Percentiles rank a stretch among this genome's conserved stretches.
Evolutionary conservation across 2,888 invertebrate species (phyloP).

Genomic region (Eupithecia tripunctaria): DNA sequence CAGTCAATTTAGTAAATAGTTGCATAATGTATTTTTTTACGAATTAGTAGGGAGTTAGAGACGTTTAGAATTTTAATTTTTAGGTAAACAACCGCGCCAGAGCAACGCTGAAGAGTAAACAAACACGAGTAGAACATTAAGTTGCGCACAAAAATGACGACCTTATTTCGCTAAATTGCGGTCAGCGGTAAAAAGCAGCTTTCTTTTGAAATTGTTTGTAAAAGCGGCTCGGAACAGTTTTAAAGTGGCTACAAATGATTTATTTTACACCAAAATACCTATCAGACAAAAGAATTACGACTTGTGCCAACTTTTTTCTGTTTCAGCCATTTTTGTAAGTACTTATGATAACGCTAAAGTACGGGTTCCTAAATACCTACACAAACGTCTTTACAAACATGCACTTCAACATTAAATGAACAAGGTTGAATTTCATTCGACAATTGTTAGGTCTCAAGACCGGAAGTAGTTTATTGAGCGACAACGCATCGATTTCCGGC

Average conservation of each 20-base stretch:
- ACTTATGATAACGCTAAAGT: background rate
- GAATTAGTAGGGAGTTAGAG: background rate
- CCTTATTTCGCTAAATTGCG: constrained; percentile 26
- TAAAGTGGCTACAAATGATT: background rate
- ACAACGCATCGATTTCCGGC: constrained; percentile 70
- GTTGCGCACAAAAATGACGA: constrained; percentile 24
- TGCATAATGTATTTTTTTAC: background rate
- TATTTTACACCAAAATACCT: constrained; percentile 5
- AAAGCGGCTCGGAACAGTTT: constrained; percentile 7
- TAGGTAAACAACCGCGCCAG: background rate
- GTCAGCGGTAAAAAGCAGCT: constrained; percentile 24
- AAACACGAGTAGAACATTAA: constrained; percentile 26
- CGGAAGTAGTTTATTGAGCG: constrained; percentile 72
- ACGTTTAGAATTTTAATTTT: background rate
- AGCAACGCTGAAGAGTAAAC: constrained; percentile 1
- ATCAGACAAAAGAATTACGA: background rate
- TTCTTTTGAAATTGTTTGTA: constrained; percentile 27
- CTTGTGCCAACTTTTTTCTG: background rate
- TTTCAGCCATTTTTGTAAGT: background rate
- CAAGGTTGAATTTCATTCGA: constrained; percentile 43
- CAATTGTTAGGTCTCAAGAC: constrained; percentile 42
- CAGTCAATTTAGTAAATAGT: background rate
- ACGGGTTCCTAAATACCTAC: background rate
- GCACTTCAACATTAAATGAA: background rate
- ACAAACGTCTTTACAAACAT: background rate